Evolutionary conservation across 2,888 invertebrate genomes (phyloP), one percentile per base, ranked within the genome.

Genomic region (Cheilosia urbana): DNA sequence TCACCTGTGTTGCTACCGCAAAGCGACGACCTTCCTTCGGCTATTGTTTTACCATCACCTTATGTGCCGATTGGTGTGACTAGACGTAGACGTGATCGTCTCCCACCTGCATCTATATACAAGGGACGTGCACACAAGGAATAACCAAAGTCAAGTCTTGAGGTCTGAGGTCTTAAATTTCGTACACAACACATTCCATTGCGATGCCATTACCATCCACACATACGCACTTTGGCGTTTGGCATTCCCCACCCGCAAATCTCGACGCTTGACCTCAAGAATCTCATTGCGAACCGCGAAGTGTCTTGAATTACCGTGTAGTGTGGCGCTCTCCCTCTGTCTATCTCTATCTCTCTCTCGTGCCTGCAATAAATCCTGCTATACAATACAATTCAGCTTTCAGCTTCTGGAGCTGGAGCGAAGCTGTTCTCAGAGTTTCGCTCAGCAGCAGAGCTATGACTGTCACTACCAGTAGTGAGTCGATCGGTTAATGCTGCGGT

Each of bases 81-180:
- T 7, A 45, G 45, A 57, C 24, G 34, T 37, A 37, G 13, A 37
- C 37, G 13, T 37, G 4, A 34, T 42, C 73, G 63, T 80, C 72
- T 76, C 65, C 82, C 77, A 73, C 83, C 62, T 73, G 72, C 13
- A 42, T 19, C 2, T 27, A 27, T 27, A 27, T 19, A 17, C 60
- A 63, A 58, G 30, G 62, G 30, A 60, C 63, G 62, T 63, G 69
- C 49, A 57, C 51, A 19, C 40, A 53, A 57, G 62, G 47, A 75
- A 47, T 68, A 40, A 19, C 47, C 78, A 83, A 78, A 62, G 82
- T 72, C 66, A 83, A 78, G 72, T 83, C 57, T 78, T 69, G 68
- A 68, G 78, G 72, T 78, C 68, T 78, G 62, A 40, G 21, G 66
- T 78, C 57, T 72, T 65, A 21, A 68, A 68, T 58, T 66, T 75